Percentiles rank a stretch among this genome's conserved stretches.
These are phyloP conservation scores for Cephus nigrinus DNA, from an alignment of 2,888 invertebrate species.

Conservation along the genomic window DNA sequence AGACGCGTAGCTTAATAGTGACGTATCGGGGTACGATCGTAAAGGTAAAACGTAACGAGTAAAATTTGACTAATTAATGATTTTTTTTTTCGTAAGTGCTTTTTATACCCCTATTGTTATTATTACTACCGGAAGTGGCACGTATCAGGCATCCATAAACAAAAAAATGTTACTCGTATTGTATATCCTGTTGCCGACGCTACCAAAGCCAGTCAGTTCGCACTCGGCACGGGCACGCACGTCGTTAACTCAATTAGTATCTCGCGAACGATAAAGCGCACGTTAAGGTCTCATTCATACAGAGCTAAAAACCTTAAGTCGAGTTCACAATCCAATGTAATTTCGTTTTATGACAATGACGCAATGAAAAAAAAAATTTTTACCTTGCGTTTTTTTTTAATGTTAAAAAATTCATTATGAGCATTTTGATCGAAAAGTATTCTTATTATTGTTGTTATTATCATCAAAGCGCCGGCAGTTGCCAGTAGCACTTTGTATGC, in stretches of 20 bases:
- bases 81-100: background rate
- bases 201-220: background rate
- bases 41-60: background rate
- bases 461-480: too few species aligned
- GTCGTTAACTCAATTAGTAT: conserved; percentile 48
- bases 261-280: conserved; percentile 43
- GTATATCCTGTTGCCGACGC: background rate
- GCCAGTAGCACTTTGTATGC: background rate
- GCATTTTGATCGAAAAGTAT: background rate
- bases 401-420: too few species aligned
- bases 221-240: conserved; percentile 21
- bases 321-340: background rate
- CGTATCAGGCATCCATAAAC: background rate
- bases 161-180: background rate
- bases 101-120: background rate
- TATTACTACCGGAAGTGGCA: background rate
- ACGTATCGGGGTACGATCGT: background rate
- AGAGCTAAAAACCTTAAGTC: conserved; percentile 35
- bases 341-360: background rate
- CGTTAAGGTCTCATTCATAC: conserved; percentile 44
- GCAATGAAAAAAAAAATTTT: too few species aligned
- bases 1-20: background rate
- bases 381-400: too few species aligned
- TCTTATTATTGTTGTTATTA: background rate
- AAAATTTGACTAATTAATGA: background rate